A percentile compares a stretch with the other conserved stretches of the same genome.
phyloP scores from a whole-genome alignment of 1,140 invertebrate species.

The Heliconius himera region DNA sequence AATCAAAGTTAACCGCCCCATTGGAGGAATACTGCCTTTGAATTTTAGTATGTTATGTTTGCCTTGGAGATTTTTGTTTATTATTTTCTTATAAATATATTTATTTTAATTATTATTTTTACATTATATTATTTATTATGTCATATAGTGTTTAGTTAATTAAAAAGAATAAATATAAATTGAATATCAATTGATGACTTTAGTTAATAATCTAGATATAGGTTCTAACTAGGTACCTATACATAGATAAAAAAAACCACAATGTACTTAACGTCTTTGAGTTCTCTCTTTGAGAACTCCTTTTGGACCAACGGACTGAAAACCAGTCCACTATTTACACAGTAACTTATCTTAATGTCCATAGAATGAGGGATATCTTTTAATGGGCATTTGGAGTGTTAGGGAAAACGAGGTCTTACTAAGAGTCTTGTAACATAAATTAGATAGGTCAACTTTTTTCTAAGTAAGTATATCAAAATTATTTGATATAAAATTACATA shows the following conservation, averaged over 20 bases:
- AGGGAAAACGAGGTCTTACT: slow-evolving; percentile 18
- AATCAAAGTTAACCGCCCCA: slow-evolving; percentile 36
- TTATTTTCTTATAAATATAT: not conserved
- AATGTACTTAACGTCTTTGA: slow-evolving; percentile 34
- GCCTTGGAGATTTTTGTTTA: not conserved
- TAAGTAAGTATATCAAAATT: not conserved
- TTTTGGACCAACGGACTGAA: slow-evolving; percentile 22
- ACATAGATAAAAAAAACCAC: slow-evolving; percentile 16
- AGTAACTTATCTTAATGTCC: slow-evolving; percentile 38
- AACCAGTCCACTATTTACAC: slow-evolving; percentile 38
- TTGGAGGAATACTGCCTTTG: slow-evolving; percentile 18
- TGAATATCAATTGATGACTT: not conserved
- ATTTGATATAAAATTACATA: too few relatives aligned
- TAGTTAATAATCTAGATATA: not conserved
- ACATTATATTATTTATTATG: not conserved
- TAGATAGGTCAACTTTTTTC: not conserved
- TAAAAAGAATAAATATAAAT: too few relatives aligned
- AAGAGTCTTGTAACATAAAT: slow-evolving; percentile 1
- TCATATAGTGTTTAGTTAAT: not conserved
- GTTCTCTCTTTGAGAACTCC: slow-evolving; percentile 25
- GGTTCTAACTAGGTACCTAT: not conserved
- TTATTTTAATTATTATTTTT: not conserved
- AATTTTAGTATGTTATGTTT: slow-evolving; percentile 7
- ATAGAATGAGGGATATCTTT: slow-evolving; percentile 35
- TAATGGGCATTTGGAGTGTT: slow-evolving; percentile 35